Percentiles rank a stretch among this genome's conserved stretches.
Conservation (phyloP, 2,888 invertebrate genomes). For the Chorisops tibialis region DNA sequence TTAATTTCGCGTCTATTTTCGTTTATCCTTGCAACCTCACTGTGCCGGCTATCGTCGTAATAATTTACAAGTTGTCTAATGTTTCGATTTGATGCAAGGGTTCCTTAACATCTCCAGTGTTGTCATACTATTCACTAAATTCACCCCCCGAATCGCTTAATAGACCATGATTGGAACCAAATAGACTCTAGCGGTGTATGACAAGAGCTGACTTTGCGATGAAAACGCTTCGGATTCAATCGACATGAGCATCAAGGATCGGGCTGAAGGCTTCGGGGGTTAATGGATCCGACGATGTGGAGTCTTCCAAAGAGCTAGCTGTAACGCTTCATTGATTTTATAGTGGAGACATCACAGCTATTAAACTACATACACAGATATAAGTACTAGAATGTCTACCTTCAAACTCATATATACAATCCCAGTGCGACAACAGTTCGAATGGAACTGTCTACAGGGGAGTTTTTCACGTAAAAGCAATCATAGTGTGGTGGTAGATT, state of each 20-base stretch:
- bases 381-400: no score
- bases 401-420: no score
- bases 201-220: slow-evolving; percentile 21
- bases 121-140: slow-evolving; percentile 27
- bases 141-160: slow-evolving; percentile 33
- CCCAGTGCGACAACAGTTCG: neutral
- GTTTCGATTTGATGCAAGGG: neutral
- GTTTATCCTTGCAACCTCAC: neutral
- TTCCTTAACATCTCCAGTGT: no score
- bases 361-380: no score
- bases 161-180: slow-evolving; percentile 34
- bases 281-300: slow-evolving; percentile 12
- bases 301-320: slow-evolving; percentile 16
- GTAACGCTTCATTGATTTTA: slow-evolving; percentile 27
- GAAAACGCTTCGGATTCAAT: slow-evolving; percentile 9
- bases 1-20: slow-evolving; percentile 16
- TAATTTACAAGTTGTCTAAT: slow-evolving; percentile 8
- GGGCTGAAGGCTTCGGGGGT: neutral
- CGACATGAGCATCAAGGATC: slow-evolving; percentile 8
- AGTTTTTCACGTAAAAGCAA: slow-evolving; percentile 22
- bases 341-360: slow-evolving; percentile 26
- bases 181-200: slow-evolving; percentile 28
- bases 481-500: slow-evolving; percentile 19
- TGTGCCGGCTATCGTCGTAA: neutral
- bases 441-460: neutral